Percentiles rank a stretch among this genome's conserved stretches.
These are phyloP conservation scores for Ephialtes manifestator DNA, from an alignment of 2,888 invertebrate genomes.

Conservation along the genomic window DNA sequence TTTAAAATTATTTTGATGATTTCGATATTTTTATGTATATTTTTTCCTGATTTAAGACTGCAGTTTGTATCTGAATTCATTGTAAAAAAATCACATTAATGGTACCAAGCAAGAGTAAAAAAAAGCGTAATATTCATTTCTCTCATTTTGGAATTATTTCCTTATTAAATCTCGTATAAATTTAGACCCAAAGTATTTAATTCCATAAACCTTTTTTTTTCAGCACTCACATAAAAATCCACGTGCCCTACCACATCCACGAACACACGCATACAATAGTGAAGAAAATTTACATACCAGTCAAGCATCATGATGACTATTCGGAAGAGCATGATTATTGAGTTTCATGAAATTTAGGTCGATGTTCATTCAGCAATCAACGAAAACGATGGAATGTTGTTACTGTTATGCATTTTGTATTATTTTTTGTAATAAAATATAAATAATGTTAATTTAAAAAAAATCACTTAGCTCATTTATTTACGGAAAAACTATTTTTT, in stretches of 20 bases:
- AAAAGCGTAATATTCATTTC: no score
- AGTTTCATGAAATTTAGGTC: conserved; percentile 39
- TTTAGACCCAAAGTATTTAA: background rate
- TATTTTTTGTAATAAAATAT: conserved; percentile 5
- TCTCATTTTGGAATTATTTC: background rate
- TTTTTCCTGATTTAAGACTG: no score
- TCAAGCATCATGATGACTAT: conserved; percentile 69
- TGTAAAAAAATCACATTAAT: no score
- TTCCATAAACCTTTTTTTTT: conserved; percentile 51
- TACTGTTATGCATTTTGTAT: conserved; percentile 33
- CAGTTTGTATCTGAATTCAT: no score
- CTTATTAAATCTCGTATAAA: background rate
- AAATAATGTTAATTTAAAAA: conserved; percentile 11
- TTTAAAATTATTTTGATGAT: no score
- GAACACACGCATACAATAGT: conserved; percentile 81
- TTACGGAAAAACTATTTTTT: background rate
- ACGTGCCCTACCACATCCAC: conserved; percentile 80
- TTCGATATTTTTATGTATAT: no score
- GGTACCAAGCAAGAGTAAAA: no score
- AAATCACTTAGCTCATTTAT: background rate
- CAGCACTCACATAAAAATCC: conserved; percentile 82
- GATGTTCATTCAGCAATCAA: conserved; percentile 67
- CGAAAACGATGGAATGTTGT: conserved; percentile 13
- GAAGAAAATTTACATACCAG: conserved; percentile 81
- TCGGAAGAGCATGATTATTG: conserved; percentile 10